Conservation (phyloP, 2,113 vertebrate genomes). For the Chauna torquata region DNA sequence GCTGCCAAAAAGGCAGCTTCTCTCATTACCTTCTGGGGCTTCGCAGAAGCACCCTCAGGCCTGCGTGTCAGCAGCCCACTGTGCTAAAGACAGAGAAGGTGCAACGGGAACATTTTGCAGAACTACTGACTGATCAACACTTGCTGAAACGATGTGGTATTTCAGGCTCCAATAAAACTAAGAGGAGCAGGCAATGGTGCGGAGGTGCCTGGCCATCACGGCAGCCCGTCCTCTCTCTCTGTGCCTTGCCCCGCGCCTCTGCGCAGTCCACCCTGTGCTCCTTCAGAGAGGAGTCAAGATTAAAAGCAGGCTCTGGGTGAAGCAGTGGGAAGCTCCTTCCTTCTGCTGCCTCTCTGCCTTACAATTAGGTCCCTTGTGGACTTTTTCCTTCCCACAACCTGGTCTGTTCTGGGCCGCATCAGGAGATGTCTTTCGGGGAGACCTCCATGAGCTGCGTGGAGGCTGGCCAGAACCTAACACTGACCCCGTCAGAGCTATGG, state of each 20-base stretch:
- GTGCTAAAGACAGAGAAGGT: slow-evolving; percentile 12
- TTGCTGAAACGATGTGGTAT: not conserved
- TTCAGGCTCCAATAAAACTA: not conserved
- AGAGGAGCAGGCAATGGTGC: not conserved
- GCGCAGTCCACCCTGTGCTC: accelerated
- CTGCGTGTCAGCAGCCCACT: not conserved
- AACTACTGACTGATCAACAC: not conserved
- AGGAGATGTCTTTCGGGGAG: not conserved
- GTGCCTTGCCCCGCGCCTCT: not conserved
- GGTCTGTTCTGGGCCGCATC: not conserved
- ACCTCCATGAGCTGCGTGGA: not conserved
- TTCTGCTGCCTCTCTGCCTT: not conserved
- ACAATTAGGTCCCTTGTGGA: not conserved
- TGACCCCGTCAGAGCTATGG: not conserved
- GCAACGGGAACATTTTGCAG: slow-evolving; percentile 22
- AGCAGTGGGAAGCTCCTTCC: not conserved
- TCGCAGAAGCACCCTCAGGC: not conserved
- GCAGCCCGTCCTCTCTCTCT: not conserved
- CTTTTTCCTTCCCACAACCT: not conserved
- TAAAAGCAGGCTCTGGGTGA: not conserved
- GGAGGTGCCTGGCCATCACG: not conserved
- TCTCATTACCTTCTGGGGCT: slow-evolving; percentile 1
- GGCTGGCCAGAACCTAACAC: not conserved
- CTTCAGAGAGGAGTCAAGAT: not conserved
- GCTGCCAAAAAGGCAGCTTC: not conserved